Base-by-base conservation (phyloP, 2,113 vertebrate species). In the Martes martes region DNA sequence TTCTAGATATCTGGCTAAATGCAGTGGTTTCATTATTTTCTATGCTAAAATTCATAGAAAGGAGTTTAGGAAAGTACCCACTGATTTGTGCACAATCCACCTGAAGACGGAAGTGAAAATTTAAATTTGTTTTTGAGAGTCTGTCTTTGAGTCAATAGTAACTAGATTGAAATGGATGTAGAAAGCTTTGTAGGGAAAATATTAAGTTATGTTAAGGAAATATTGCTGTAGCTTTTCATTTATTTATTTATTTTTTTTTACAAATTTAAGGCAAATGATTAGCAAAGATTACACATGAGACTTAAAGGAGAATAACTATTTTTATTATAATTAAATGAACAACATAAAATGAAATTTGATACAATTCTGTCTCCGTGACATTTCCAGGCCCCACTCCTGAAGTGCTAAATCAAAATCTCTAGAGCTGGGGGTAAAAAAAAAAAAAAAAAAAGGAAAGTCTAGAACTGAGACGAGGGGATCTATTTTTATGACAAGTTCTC, bases 291-390 rank as follows among this genome's bases (percentile, higher is more conserved):
- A 26, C 4, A 57, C n/a, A 39, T 4, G 5, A n/a, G 18, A 36
- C 23, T 36, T 42, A 67, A 76, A 91, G 36, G 26, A 90, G 78
- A 90, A 50, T 33, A 50, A 71, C 24, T n/a, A 16, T 73, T 71
- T 88, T 81, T 24, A 31, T 33, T 67, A 15, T 65, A 45, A 93
- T 23, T 78, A 33, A 94, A 94, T 65, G 59, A 92, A 79, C 45
- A 69, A 69, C 24, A 91, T 89, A 42, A 84, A 90, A 61, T 50
- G 59, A 67, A 95, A 96, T 94, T 86, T 65, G 59, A 69, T 57
- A 78, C 19, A 85, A 4, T 65, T 73, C 42, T 78, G 52, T 28
- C 59, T 95, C 74, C 8, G 0, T 63, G 42, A 71, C 11, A 50
- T 78, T 82, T 87, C 59, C 36, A 55, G 33, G 31, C 3, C 23